Evolutionary conservation across 2,888 invertebrate genomes (phyloP), one percentile per base, ranked within the genome.

Genomic region (Zelleria hepariella): DNA sequence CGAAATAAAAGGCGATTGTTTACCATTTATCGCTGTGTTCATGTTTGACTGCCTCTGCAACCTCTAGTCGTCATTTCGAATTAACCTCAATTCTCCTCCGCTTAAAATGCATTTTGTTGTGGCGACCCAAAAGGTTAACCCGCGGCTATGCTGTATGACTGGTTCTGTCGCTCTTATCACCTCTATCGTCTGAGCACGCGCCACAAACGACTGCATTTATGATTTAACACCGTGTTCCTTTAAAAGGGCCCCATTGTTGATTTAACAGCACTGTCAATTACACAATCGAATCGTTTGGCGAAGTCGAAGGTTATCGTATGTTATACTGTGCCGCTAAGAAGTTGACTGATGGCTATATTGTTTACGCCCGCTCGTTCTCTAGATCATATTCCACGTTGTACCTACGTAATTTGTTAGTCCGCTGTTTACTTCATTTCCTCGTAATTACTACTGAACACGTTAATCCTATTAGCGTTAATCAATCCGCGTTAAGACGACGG

Each of bases 241-340:
- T 74, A 78, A 77, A 82, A 78, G 77, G 79, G 75, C 74, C 68
- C 74, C 75, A 78, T 84, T 83, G 84, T 84, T 79, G 73, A 72
- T 70, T 74, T 77, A 80, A 79, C 80, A 75, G 67, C 72, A n/a
- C 57, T 24, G 72, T 68, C 71, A 69, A 76, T 81, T 80, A 77
- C 78, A 82, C 80, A 81, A 80, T 77, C 72, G 76, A 73, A 69
- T 74, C 77, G 74, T 77, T 79, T 76, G 73, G 77, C 75, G 78
- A 70, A 68, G 71, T 71, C 71, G 75, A 79, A 82, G 80, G 82
- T 80, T 80, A 80, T 83, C 62, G 65, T 65, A 65, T 60, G 62
- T 57, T 54, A 25, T 60, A 56, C 18, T 61, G 62, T 63, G 60
- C 61, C 60, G 60, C 59, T 61, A 64, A 63, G 59, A 61, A 63